A percentile compares a stretch with the other conserved stretches of the same genome.
phyloP scores from a whole-genome alignment of 2,888 invertebrate species.

The Melolontha melolontha region DNA sequence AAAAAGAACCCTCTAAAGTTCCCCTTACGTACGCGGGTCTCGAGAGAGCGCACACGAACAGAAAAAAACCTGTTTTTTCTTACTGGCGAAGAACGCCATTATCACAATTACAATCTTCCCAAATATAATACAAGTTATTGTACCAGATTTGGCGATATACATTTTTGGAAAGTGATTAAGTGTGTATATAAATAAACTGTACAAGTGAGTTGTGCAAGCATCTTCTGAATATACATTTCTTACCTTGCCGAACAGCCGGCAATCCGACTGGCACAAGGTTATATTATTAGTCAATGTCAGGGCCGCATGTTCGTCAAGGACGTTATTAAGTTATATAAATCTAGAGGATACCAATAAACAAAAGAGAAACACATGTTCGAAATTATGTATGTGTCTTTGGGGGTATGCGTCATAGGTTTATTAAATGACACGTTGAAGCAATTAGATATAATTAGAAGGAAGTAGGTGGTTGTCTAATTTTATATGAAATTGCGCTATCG shows the following conservation, averaged over 20 bases:
- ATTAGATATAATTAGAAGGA: too few species aligned
- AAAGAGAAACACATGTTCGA: constrained; percentile 13
- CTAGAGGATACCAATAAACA: constrained; percentile 34
- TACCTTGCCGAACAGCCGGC: not conserved
- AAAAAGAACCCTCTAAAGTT: not conserved
- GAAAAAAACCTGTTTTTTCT: constrained; percentile 36
- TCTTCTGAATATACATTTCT: constrained; percentile 12
- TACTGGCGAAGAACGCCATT: constrained; percentile 20
- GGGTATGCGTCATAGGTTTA: too few species aligned
- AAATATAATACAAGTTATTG: constrained; percentile 39
- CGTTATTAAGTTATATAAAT: constrained; percentile 39
- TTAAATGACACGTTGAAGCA: too few species aligned
- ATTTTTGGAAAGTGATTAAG: constrained; percentile 44
- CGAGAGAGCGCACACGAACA: too few species aligned
- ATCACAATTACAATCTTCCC: constrained; percentile 40
- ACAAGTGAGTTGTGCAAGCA: constrained; percentile 26
- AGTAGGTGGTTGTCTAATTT: too few species aligned
- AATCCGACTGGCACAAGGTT: constrained; percentile 20
- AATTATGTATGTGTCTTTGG: not conserved
- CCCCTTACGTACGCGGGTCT: too few species aligned
- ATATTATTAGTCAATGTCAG: constrained; percentile 40
- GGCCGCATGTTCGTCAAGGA: constrained; percentile 38
- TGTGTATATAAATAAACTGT: constrained; percentile 37
- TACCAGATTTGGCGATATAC: constrained; percentile 43
- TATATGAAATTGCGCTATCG: too few species aligned